Evolutionary conservation across 2,888 invertebrate genomes (phyloP).

Genomic region (Scaeva pyrastri): DNA sequence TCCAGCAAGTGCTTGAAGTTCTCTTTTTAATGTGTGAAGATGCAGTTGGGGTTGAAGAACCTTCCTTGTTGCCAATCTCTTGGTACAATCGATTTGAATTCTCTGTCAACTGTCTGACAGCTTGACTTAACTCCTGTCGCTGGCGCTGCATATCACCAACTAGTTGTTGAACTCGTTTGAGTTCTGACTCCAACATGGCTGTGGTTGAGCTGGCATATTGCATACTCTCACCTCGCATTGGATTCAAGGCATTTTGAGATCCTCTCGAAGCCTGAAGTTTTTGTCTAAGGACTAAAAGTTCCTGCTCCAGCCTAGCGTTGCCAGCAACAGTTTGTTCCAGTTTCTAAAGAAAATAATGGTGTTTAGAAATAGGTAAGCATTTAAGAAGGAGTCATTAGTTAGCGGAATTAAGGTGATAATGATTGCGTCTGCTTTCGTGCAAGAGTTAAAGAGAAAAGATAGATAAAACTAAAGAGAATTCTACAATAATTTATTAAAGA

Average conservation of each 20-base stretch:
- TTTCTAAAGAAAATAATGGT: conserved; percentile 85
- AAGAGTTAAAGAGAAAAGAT: conserved; percentile 41
- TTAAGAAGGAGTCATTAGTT: conserved; percentile 33
- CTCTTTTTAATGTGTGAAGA: conserved; percentile 85
- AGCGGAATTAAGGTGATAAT: conserved; percentile 67
- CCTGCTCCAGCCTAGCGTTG: conserved; percentile 94
- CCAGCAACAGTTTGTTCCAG: conserved; percentile 96
- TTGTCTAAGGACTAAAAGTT: conserved; percentile 92
- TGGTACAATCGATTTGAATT: conserved; percentile 89
- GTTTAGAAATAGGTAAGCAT: conserved; percentile 20
- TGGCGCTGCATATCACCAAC: conserved; percentile 94
- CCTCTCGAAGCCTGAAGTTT: conserved; percentile 90
- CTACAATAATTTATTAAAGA: conserved; percentile 37
- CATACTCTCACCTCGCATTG: conserved; percentile 82
- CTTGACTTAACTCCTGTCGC: conserved; percentile 93
- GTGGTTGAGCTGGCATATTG: conserved; percentile 86
- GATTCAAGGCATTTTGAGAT: conserved; percentile 77
- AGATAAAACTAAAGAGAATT: conserved; percentile 36
- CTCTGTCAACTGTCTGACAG: conserved; percentile 93
- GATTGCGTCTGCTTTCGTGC: conserved; percentile 76
- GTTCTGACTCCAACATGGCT: conserved; percentile 90
- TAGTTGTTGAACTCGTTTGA: conserved; percentile 92
- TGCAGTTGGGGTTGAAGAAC: conserved; percentile 76
- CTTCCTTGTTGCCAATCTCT: conserved; percentile 85
- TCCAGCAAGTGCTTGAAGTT: conserved; percentile 89